Evolutionary conservation across 1,140 invertebrate genomes (phyloP).

Genomic region (Reticulitermes speratus): DNA sequence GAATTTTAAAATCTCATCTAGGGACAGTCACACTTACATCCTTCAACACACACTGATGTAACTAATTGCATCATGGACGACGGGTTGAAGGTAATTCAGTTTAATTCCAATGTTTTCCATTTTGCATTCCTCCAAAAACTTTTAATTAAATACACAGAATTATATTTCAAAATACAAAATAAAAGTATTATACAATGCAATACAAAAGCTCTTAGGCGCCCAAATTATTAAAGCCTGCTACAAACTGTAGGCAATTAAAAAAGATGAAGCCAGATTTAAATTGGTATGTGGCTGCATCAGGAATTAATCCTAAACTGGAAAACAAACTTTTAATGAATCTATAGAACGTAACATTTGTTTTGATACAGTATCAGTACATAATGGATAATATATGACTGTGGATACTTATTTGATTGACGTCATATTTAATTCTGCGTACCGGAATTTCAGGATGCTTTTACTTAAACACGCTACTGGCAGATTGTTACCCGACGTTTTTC

Average conservation of each 20-base stretch:
- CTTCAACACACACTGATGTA: background rate
- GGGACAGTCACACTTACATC: background rate
- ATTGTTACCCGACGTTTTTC: too few relatives aligned
- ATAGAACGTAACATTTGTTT: too few relatives aligned
- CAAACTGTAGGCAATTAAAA: background rate
- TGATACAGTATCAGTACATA: too few relatives aligned
- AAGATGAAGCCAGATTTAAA: background rate
- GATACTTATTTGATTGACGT: too few relatives aligned
- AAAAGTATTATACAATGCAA: background rate
- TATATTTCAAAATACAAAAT: background rate
- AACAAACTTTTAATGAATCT: background rate
- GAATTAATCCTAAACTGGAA: background rate
- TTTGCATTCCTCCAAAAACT: background rate
- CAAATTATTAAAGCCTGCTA: background rate
- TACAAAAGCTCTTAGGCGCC: background rate
- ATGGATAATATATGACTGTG: too few relatives aligned
- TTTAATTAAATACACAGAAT: background rate
- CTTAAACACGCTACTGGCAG: too few relatives aligned
- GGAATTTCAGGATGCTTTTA: too few relatives aligned
- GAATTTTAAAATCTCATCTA: background rate
- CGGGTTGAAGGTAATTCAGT: background rate
- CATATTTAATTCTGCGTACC: too few relatives aligned
- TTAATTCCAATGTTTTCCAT: background rate
- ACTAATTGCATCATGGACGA: background rate
- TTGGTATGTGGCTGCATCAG: background rate